Conservation (phyloP, 2,888 invertebrate genomes). For the Agapostemon virescens region DNA sequence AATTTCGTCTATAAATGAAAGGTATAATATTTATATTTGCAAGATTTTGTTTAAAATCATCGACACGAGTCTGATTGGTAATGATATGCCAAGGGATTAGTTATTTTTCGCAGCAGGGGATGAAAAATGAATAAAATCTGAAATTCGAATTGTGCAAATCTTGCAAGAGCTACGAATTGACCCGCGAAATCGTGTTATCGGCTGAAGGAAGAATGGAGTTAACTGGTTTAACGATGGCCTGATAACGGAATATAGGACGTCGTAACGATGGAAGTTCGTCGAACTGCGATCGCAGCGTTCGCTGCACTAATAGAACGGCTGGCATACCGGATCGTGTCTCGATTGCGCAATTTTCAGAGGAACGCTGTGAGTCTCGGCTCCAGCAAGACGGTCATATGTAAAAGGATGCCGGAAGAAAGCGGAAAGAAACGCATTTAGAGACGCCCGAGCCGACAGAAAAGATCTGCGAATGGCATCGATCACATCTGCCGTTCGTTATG, state of each 20-base stretch:
- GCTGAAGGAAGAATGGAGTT: constrained; percentile 12
- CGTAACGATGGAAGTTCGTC: constrained; percentile 53
- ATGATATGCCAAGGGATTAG: no score
- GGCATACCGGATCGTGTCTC: constrained; percentile 47
- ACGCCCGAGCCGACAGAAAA: constrained; percentile 29
- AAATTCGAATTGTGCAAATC: constrained; percentile 7
- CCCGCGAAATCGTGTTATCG: constrained; percentile 42
- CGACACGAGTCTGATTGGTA: no score
- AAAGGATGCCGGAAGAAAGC: constrained; percentile 55
- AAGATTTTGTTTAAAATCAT: no score
- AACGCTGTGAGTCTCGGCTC: constrained; percentile 38
- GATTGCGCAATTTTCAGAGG: constrained; percentile 61
- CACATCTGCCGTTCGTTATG: constrained; percentile 28
- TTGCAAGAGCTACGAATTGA: constrained; percentile 16
- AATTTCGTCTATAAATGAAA: no score
- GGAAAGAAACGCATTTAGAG: constrained; percentile 40
- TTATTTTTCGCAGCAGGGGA: not conserved
- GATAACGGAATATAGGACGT: constrained; percentile 59
- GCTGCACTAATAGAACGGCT: constrained; percentile 34
- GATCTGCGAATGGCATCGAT: constrained; percentile 28
- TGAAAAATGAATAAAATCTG: not conserved
- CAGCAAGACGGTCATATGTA: constrained; percentile 48
- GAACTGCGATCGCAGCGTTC: constrained; percentile 42
- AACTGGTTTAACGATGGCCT: constrained; percentile 35
- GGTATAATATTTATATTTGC: no score